Evolutionary conservation across 2,113 vertebrate species (phyloP).

Genomic region (Anoplopoma fimbria): DNA sequence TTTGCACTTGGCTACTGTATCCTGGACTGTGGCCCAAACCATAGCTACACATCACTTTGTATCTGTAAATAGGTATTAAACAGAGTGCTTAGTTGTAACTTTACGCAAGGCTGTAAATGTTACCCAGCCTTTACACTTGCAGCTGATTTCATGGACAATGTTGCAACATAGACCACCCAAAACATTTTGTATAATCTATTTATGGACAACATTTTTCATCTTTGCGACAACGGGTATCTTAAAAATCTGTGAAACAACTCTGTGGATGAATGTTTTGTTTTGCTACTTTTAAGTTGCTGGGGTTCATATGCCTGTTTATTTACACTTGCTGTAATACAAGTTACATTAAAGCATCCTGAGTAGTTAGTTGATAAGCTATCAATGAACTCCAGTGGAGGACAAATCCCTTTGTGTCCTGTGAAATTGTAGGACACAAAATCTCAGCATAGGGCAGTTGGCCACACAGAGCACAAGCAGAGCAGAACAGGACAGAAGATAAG

Average conservation of each 20-base stretch:
- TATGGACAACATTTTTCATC: not conserved
- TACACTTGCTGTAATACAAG: not conserved
- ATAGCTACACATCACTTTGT: not conserved
- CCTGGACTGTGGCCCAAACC: not conserved
- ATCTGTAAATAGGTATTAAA: too few species aligned
- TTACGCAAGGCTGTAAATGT: not conserved
- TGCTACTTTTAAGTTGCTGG: not conserved
- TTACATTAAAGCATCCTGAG: not conserved
- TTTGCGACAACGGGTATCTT: not conserved
- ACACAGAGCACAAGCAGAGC: not conserved
- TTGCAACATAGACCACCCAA: too few species aligned
- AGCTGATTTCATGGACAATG: not conserved
- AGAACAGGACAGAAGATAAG: conserved; percentile 1
- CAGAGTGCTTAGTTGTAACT: not conserved
- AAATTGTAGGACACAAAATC: conserved; percentile 4
- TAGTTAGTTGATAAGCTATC: not conserved
- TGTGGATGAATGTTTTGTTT: not conserved
- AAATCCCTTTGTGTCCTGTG: not conserved
- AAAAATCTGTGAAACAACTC: not conserved
- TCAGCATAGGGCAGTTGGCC: not conserved
- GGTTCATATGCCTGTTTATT: not conserved
- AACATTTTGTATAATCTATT: not conserved
- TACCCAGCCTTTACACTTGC: not conserved
- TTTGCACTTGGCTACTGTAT: not conserved
- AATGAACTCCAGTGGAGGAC: not conserved